Base-by-base conservation (phyloP, 1,140 invertebrate genomes). In the Meloidogyne floridensis region DNA sequence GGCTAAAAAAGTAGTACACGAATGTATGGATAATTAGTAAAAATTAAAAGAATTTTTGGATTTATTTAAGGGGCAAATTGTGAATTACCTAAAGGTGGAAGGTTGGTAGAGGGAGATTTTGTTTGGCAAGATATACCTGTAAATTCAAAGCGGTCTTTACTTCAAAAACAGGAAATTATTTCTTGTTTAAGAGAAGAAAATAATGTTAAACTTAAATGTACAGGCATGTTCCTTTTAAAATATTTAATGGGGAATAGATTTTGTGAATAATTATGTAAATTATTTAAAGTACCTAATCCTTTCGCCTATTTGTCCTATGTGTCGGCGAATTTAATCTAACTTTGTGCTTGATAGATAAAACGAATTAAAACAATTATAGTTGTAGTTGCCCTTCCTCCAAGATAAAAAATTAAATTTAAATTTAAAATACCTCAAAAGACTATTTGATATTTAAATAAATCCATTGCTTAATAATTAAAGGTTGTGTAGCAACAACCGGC, bases 1-100 rank as follows among this genome's bases (percentile, higher is more conserved):
- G 7, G 84, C 86, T 18, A 85, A 87, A 54, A 85, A 85, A 81
- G 75, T 85, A n/a, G 77, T 85, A n/a, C 86, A 88, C 47, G 88
- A 85, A 77, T 85, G 84, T 87, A 69, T 13, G 79, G 71, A 59
- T 51, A 20, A 43, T 80, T 69, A 42, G 32, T 32, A 32, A 32
- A 32, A 32, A 32, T 32, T 32, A 32, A 20, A 56, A n/a, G 18
- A 18, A 11, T 15, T 51, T 11, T 81, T 5, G 6, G 11, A 53
- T 56, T 32, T 53, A 13, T 72, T 47, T n/a, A 42, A 87, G 83
- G 86, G 84, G 51, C 75, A 20, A 80, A 81, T 73, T 85, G 84
- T 75, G 10, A 51, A 59, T 72, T 87, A n/a, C 13, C 65, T 18
- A 80, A 80, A 6, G 86, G 81, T 3, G 53, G 73, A 20, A 77